Evolutionary conservation across 2,113 vertebrate species (phyloP).

Genomic region (western clawed frog (Xenopus tropicalis)): UCB_Xtro_10.0 CM004447.2:111637501-111638000

Average conservation of each 20-base stretch:
- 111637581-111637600: too few species aligned
- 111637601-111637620: too few species aligned
- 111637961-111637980: too few species aligned
- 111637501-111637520: too few species aligned
- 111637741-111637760: slow-evolving; percentile 74
- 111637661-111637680: slow-evolving; percentile 86
- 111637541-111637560: too few species aligned
- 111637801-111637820: slow-evolving; percentile 22
- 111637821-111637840: not conserved
- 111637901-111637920: slow-evolving; percentile 13
- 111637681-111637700: slow-evolving; percentile 95
- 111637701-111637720: slow-evolving; percentile 94
- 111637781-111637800: slow-evolving; percentile 78
- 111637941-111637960: too few species aligned
- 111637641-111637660: slow-evolving; percentile 57
- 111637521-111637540: too few species aligned
- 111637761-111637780: slow-evolving; percentile 72
- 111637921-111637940: not conserved
- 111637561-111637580: too few species aligned
- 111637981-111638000: too few species aligned
- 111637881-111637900: not conserved
- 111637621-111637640: too few species aligned
- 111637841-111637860: slow-evolving; percentile 1
- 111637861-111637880: not conserved
- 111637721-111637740: slow-evolving; percentile 93